Conservation (phyloP, 2,888 invertebrate species). For the Amphipoea lucens region DNA sequence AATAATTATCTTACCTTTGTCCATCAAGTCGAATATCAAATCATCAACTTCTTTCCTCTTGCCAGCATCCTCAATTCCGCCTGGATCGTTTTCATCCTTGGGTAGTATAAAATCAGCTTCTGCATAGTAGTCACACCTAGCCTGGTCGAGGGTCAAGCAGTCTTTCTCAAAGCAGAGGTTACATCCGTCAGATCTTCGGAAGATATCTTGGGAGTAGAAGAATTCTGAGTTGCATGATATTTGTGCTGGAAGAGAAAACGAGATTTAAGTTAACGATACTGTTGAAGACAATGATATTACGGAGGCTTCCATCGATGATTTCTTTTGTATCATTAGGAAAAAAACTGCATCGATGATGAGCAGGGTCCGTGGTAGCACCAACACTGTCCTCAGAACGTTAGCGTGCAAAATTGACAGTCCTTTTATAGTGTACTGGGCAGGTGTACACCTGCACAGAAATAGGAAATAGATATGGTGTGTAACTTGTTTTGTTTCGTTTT, state of each 20-base stretch:
- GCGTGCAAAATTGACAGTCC: too few relatives aligned
- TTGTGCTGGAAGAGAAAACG: constrained; percentile 14
- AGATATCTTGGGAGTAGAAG: constrained; percentile 24
- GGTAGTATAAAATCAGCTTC: constrained; percentile 63
- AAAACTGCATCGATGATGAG: too few relatives aligned
- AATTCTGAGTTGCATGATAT: constrained; percentile 41
- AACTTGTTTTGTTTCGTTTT: too few relatives aligned
- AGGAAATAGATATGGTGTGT: too few relatives aligned
- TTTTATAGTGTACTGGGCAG: too few relatives aligned
- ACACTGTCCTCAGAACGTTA: too few relatives aligned
- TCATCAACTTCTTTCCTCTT: constrained; percentile 67
- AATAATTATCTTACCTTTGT: constrained; percentile 70
- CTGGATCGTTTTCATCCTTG: constrained; percentile 40
- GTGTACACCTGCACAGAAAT: too few relatives aligned
- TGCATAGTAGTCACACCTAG: constrained; percentile 75
- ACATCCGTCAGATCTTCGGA: constrained; percentile 67
- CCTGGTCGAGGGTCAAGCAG: constrained; percentile 69
- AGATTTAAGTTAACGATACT: not conserved
- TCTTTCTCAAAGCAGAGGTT: constrained; percentile 74
- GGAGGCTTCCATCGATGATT: too few relatives aligned
- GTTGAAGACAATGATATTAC: not conserved
- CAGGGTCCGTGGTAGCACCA: too few relatives aligned
- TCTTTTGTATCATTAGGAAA: too few relatives aligned
- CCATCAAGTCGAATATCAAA: constrained; percentile 71
- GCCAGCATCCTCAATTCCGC: constrained; percentile 21